Percentiles rank a stretch among this genome's conserved stretches.
These are phyloP conservation scores for Felis catus DNA, from an alignment of 2,113 vertebrate species.

Conservation along the genomic window DNA sequence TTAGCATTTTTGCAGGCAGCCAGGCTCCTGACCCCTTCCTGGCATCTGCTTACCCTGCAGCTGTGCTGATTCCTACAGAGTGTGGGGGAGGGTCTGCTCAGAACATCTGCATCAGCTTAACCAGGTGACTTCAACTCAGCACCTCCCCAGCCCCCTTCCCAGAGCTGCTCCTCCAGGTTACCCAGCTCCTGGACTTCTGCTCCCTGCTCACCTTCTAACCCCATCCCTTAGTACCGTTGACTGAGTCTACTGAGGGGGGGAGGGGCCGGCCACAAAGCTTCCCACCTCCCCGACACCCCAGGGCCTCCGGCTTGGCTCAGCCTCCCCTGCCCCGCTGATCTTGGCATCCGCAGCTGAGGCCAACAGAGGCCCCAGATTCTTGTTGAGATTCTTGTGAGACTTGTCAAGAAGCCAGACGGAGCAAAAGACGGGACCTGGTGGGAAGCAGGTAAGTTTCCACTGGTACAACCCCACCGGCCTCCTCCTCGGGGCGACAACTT, in stretches of 20 bases:
- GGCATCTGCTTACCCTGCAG: not conserved
- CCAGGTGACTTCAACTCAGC: not conserved
- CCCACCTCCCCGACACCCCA: fast-evolving
- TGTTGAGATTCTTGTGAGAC: not conserved
- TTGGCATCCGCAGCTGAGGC: not conserved
- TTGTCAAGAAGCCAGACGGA: not conserved
- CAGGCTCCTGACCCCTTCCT: not conserved
- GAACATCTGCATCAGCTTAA: not conserved
- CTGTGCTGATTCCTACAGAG: not conserved
- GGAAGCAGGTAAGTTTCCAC: not conserved
- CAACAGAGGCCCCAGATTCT: not conserved
- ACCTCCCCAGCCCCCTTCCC: not conserved
- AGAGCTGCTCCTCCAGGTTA: not conserved
- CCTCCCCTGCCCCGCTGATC: not conserved
- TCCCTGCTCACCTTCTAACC: not conserved
- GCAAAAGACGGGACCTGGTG: not conserved
- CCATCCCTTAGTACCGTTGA: not conserved
- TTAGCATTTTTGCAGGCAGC: not conserved
- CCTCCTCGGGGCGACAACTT: not conserved
- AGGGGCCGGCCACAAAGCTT: not conserved
- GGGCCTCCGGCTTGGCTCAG: not conserved
- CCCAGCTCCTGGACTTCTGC: not conserved
- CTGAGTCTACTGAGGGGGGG: not conserved
- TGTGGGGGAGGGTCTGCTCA: not conserved
- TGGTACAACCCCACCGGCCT: not conserved